Conservation (phyloP, 2,113 vertebrate genomes). For the Tautogolabrus adspersus region DNA sequence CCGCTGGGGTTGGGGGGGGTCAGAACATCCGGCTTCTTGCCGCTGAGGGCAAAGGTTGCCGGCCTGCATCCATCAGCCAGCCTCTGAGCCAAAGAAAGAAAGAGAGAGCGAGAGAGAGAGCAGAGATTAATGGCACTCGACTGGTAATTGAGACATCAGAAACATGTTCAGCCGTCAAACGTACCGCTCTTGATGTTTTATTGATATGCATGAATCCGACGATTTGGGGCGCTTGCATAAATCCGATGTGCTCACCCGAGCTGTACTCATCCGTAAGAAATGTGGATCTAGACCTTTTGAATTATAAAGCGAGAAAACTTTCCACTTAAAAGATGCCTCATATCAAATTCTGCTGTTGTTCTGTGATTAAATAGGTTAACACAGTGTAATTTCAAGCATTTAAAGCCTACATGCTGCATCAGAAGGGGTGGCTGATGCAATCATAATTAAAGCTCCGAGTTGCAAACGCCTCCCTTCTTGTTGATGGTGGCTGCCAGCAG, state of each 20-base stretch:
- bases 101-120: slow-evolving; percentile 52
- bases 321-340: not conserved
- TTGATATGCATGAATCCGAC: slow-evolving; percentile 66
- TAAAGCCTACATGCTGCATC: slow-evolving; percentile 57
- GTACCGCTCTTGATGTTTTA: slow-evolving; percentile 71
- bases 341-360: not conserved
- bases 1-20: slow-evolving; percentile 17
- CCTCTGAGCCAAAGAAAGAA: slow-evolving; percentile 58
- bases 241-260: slow-evolving; percentile 39
- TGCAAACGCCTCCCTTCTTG: slow-evolving; percentile 47
- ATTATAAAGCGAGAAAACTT: slow-evolving; percentile 56
- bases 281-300: slow-evolving; percentile 53
- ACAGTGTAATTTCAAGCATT: slow-evolving; percentile 14
- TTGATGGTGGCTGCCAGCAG: slow-evolving; percentile 73
- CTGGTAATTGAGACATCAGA: slow-evolving; percentile 75
- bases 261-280: slow-evolving; percentile 50
- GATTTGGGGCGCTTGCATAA: slow-evolving; percentile 60
- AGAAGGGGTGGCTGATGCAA: slow-evolving; percentile 81
- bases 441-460: slow-evolving; percentile 71
- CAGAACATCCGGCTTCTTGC: slow-evolving; percentile 30
- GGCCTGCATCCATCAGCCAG: slow-evolving; percentile 57
- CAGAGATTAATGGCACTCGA: slow-evolving; percentile 68
- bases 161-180: slow-evolving; percentile 56
- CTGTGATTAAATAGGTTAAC: slow-evolving; percentile 3
- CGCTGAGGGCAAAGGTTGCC: slow-evolving; percentile 58